phyloP scores from a whole-genome alignment of 2,888 invertebrate species.

The Zygothrica quintamaculata region DNA sequence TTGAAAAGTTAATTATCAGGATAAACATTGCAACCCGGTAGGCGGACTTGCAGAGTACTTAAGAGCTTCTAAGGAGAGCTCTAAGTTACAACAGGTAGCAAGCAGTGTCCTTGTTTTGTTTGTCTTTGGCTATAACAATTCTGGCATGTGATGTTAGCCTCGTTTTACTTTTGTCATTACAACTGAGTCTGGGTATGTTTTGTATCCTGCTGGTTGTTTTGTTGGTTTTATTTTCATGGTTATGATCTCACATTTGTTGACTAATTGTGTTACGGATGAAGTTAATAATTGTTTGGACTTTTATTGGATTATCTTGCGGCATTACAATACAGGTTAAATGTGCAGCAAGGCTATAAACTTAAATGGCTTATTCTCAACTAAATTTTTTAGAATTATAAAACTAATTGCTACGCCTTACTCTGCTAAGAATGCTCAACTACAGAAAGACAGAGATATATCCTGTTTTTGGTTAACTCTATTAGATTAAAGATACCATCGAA shows the following conservation, averaged over 20 bases:
- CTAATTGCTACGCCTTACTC: not conserved
- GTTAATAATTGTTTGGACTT: slow-evolving; percentile 44
- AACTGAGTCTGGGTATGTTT: not conserved
- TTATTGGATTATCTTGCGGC: not conserved
- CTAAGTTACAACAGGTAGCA: slow-evolving; percentile 28
- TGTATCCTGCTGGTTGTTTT: slow-evolving; percentile 35
- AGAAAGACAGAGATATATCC: too few species aligned
- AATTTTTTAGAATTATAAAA: not conserved
- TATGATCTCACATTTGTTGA: slow-evolving; percentile 53
- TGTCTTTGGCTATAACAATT: slow-evolving; percentile 48
- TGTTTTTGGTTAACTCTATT: too few species aligned
- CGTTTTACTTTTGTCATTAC: slow-evolving; percentile 29
- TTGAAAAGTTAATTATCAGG: slow-evolving; percentile 67
- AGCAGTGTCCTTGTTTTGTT: slow-evolving; percentile 28
- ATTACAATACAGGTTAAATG: slow-evolving; percentile 6
- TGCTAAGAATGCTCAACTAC: too few species aligned
- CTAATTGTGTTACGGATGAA: slow-evolving; percentile 44
- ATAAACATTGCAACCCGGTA: slow-evolving; percentile 34
- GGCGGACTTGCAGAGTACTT: slow-evolving; percentile 9
- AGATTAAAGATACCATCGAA: too few species aligned
- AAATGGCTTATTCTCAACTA: too few species aligned
- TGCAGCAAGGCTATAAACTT: not conserved
- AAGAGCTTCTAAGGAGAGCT: slow-evolving; percentile 25
- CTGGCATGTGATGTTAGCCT: slow-evolving; percentile 35
- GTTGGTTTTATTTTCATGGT: slow-evolving; percentile 47